phyloP scores from a whole-genome alignment of 2,797 vertebrate genomes.

The Hydrophis major region DNA sequence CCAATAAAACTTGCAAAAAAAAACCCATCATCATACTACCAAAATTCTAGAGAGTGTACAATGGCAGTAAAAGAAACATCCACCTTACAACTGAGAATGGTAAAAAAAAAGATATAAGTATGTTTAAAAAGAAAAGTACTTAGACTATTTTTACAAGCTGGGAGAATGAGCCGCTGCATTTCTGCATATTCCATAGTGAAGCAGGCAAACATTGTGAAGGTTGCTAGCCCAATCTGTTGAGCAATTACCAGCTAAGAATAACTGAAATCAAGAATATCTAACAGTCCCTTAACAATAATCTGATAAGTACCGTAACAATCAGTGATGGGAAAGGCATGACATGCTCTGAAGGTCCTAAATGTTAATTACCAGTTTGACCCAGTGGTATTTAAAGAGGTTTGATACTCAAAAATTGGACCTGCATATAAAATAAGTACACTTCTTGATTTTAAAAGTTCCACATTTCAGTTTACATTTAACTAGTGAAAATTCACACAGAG shows the following conservation, averaged over 20 bases:
- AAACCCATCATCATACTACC: no score
- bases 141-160: neutral
- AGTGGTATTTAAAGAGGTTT: neutral
- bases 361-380: neutral
- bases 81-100: neutral
- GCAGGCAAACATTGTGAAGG: neutral
- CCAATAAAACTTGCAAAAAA: no score
- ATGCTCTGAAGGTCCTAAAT: neutral
- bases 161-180: neutral
- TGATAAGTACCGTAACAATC: neutral
- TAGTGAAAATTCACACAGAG: neutral
- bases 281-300: neutral
- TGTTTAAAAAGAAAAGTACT: neutral
- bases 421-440: neutral
- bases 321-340: neutral
- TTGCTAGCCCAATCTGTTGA: neutral
- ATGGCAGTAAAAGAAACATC: no score
- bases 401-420: neutral
- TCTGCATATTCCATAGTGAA: neutral
- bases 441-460: neutral
- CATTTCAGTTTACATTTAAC: neutral
- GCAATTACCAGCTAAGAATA: neutral
- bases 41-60: no score
- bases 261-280: neutral
- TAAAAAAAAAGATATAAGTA: neutral